Evolutionary conservation across 2,888 invertebrate species (phyloP).

Genomic region (Achlya flavicornis): DNA sequence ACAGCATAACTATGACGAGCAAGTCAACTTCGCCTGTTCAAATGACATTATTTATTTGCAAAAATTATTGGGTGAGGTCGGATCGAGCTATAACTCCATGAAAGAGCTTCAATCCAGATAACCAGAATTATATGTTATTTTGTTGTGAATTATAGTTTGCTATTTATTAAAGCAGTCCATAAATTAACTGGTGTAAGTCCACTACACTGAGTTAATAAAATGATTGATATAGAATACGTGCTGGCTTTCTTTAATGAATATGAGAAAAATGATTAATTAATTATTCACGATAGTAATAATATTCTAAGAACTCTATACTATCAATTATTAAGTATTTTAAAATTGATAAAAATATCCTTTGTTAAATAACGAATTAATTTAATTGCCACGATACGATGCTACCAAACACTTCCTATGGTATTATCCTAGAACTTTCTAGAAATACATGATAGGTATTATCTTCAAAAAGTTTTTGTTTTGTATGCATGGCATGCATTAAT

Average conservation of each 20-base stretch:
- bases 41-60: constrained; percentile 4
- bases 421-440: background rate
- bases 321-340: too few species aligned
- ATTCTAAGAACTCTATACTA: too few species aligned
- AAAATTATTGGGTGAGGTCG: constrained; percentile 1
- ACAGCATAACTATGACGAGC: constrained; percentile 44
- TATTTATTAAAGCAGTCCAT: background rate
- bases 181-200: constrained; percentile 1
- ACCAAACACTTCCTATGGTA: background rate
- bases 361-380: too few species aligned
- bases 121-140: constrained; percentile 2
- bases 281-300: too few species aligned
- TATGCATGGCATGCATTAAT: constrained; percentile 45
- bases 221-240: background rate
- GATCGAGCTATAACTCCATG: background rate
- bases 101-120: background rate
- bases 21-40: constrained; percentile 23
- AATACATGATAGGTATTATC: background rate
- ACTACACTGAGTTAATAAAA: constrained; percentile 2
- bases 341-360: too few species aligned
- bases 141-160: constrained; percentile 13
- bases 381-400: background rate
- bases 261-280: too few species aligned
- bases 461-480: background rate
- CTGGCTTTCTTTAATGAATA: background rate